phyloP scores from a whole-genome alignment of 1,140 invertebrate species.

The Propsilocerus akamusi region DNA sequence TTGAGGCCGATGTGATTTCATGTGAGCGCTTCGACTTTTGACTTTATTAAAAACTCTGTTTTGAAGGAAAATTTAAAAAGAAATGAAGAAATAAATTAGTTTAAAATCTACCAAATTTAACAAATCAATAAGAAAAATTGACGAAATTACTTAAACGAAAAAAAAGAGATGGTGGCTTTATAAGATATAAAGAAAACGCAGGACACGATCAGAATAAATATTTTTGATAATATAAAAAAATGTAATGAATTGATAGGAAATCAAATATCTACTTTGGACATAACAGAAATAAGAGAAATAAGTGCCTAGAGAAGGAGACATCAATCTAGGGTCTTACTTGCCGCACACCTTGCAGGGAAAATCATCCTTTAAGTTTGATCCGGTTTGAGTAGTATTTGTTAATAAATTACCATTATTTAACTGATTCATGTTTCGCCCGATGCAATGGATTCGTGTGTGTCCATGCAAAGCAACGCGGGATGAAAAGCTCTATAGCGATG shows the following conservation, averaged over 20 bases:
- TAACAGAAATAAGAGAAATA: too few species aligned
- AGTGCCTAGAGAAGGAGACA: neutral
- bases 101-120: too few species aligned
- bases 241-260: neutral
- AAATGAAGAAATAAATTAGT: conserved; percentile 12
- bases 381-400: neutral
- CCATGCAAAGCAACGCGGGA: conserved; percentile 59
- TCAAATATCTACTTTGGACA: conserved; percentile 1
- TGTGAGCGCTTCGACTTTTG: conserved; percentile 93
- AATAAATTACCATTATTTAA: neutral
- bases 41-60: conserved; percentile 91
- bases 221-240: too few species aligned
- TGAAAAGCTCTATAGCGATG: conserved; percentile 50
- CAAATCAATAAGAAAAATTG: too few species aligned
- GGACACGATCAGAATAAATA: too few species aligned
- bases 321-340: conserved; percentile 62
- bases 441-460: conserved; percentile 49
- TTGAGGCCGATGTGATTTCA: conserved; percentile 86
- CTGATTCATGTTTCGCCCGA: conserved; percentile 14
- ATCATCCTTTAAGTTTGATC: conserved; percentile 26
- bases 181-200: too few species aligned
- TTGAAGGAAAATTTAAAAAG: conserved; percentile 22
- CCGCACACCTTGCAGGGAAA: conserved; percentile 93
- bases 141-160: conserved; percentile 6
- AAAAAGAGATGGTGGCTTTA: neutral